Base-by-base conservation (phyloP, 2,888 invertebrate species). In the Cyaniris semiargus region DNA sequence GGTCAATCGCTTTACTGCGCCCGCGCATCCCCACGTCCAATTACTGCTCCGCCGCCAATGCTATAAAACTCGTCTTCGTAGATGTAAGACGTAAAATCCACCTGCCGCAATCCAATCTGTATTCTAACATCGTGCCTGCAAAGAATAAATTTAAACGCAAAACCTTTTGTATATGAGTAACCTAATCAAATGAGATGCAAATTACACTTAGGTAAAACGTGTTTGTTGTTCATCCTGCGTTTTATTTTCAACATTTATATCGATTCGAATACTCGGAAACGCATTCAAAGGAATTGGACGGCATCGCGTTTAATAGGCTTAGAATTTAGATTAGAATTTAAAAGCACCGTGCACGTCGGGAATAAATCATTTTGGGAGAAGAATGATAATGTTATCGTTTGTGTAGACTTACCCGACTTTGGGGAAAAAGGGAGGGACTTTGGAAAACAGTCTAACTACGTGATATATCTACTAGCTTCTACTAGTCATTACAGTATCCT, bases 201-300 rank as follows among this genome's bases (percentile, higher is more conserved):
- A 93, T 94, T 92, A 92, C 87, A 88, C 92, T 92, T 92, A 93
- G 90, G 92, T 90, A 92, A 90, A 92, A 93, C 91, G 91, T 93
- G 92, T 93, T 90, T 90, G 90, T 90, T 91, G 91, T 90, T 90
- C 87, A 88, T 88, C 89, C 87, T 86, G 88, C 85, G 88, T 92
- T 92, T 93, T 92, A 90, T 93, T 93, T 94, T 93, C 91, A 92
- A 92, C 90, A 93, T 91, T 93, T 93, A 93, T 91, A 92, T 92
- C 91, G 91, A 87, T 84, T 87, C 85, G 89, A 89, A 89, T 94
- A 92, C 93, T 92, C 93, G 93, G 94, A 94, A 94, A 92, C 90
- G 92, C 91, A 93, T 93, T 93, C 92, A 90, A 87, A 90, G 89
- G 88, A 89, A 89, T 90, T 90, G 85, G 89, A 90, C 89, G 90